Evolutionary conservation across 2,797 vertebrate genomes (phyloP).

Genomic region (Sebastolobus altivelis): DNA sequence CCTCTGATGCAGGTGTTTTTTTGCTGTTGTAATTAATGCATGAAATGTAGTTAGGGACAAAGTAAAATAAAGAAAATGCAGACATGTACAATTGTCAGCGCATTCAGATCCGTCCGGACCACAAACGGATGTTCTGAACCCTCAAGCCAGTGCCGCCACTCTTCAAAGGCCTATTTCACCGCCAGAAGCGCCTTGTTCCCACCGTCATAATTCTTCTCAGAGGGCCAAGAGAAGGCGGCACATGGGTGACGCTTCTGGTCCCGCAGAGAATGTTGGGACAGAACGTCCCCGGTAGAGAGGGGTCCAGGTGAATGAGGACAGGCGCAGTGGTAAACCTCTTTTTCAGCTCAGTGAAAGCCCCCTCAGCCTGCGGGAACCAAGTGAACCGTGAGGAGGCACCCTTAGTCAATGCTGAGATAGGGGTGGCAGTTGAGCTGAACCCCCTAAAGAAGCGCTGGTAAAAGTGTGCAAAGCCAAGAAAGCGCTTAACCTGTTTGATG

Average conservation of each 20-base stretch:
- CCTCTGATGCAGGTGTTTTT: background rate
- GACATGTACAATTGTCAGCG: background rate
- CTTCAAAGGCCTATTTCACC: background rate
- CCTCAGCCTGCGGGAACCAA: no score
- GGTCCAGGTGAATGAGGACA: background rate
- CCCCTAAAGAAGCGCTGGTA: no score
- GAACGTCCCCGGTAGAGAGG: background rate
- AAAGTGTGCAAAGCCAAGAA: no score
- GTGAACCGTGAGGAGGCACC: no score
- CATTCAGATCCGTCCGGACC: no score
- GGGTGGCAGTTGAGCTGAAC: no score
- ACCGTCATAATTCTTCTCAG: background rate
- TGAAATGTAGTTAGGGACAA: background rate
- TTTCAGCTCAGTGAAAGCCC: rapidly evolving
- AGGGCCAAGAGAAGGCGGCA: background rate
- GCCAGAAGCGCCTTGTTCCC: background rate
- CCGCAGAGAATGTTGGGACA: background rate
- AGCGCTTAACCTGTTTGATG: background rate
- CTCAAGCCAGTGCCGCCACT: background rate
- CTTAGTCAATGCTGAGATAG: no score
- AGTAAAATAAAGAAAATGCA: background rate
- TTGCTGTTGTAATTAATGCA: background rate
- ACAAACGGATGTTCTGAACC: background rate
- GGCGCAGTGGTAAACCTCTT: no score
- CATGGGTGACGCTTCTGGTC: background rate